A percentile compares a stretch with the other conserved stretches of the same genome.
Conservation (phyloP, 2,113 vertebrate species). For the Stomatorhinus ivindoensis region DNA sequence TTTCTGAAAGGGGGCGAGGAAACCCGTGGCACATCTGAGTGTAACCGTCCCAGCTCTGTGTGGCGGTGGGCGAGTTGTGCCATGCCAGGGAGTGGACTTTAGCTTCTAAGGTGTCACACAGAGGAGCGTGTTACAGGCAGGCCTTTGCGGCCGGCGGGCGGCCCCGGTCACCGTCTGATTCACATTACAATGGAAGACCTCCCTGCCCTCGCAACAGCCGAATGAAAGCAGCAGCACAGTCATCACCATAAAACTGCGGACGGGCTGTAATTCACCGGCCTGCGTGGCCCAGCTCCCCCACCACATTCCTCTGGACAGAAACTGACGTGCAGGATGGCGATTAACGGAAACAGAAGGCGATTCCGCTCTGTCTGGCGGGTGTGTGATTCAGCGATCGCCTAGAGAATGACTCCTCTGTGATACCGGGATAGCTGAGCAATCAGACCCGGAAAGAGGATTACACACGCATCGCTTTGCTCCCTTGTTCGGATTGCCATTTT, state of each 20-base stretch:
- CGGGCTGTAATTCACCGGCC: neutral
- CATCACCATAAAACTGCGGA: neutral
- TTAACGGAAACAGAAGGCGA: neutral
- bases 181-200: neutral
- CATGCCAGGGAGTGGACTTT: conserved; percentile 40
- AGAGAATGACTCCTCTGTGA: conserved; percentile 41
- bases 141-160: neutral
- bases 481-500: neutral
- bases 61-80: conserved; percentile 19
- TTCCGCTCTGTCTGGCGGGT: conserved; percentile 22
- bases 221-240: neutral
- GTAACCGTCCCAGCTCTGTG: neutral
- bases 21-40: neutral
- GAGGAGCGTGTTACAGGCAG: conserved; percentile 15
- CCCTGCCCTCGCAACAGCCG: neutral
- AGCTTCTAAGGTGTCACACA: conserved; percentile 32
- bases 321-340: neutral
- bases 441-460: conserved; percentile 39
- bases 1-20: conserved; percentile 42
- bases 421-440: conserved; percentile 46
- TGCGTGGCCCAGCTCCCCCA: neutral
- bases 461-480: conserved; percentile 17
- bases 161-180: neutral
- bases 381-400: conserved; percentile 20
- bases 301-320: neutral